phyloP scores from a whole-genome alignment of 2,797 vertebrate species.

The Dryobates pubescens region DNA sequence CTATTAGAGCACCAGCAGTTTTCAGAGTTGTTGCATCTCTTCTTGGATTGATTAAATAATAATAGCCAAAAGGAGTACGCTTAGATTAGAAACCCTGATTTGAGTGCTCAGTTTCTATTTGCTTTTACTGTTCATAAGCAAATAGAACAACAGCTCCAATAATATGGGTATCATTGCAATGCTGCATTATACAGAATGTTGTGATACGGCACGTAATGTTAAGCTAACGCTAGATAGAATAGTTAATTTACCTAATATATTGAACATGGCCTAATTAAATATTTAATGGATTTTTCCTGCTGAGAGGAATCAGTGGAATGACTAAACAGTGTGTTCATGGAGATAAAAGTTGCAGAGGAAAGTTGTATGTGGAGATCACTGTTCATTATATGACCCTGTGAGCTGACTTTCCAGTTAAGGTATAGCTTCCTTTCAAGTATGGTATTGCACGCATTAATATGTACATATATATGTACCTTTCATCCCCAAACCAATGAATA shows the following conservation, averaged over 20 bases:
- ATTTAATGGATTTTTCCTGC: constrained; percentile 33
- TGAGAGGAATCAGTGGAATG: constrained; percentile 42
- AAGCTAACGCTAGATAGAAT: neutral
- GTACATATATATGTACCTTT: neutral
- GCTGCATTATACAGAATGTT: neutral
- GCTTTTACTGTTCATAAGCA: neutral
- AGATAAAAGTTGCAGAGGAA: constrained; percentile 16
- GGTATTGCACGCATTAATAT: neutral
- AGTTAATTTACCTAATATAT: constrained; percentile 33
- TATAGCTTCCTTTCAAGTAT: neutral
- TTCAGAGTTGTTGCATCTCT: neutral
- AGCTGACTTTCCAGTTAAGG: neutral
- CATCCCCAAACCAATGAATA: neutral
- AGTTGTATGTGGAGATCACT: neutral
- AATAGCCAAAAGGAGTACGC: neutral
- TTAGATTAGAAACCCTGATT: neutral
- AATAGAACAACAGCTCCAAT: neutral
- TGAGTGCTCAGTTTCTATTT: neutral
- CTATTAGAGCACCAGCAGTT: neutral
- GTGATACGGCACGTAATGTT: neutral
- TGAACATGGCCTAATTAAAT: constrained; percentile 47
- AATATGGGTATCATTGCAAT: neutral
- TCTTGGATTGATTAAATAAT: neutral
- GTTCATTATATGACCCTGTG: neutral
- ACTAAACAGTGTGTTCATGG: neutral